Conservation (phyloP, 37 sponge, comb jelly and placozoan genomes). For the Beroe forskalii region DNA sequence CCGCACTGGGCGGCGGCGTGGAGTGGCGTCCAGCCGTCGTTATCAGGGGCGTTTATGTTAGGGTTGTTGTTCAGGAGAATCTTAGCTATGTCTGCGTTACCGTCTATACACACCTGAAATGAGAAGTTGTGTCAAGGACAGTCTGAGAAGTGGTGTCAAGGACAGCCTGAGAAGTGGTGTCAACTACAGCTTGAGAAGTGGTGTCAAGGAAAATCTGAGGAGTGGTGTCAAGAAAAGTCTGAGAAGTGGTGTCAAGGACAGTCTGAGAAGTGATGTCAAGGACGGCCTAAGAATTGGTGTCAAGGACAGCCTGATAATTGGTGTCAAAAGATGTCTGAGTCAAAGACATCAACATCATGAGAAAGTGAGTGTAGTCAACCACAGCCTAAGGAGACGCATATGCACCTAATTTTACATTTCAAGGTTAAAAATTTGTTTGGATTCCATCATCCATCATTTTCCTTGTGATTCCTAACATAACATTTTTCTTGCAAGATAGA, state of each 20-base stretch:
- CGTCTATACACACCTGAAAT: constrained; percentile 63
- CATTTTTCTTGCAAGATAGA: too few relatives aligned
- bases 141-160: background rate
- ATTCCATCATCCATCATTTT: too few relatives aligned
- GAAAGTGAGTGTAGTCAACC: too few relatives aligned
- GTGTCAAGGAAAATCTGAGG: background rate
- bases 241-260: background rate
- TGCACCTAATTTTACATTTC: too few relatives aligned
- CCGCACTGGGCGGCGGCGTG: constrained; percentile 62
- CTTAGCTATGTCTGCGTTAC: constrained; percentile 20
- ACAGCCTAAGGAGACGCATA: too few relatives aligned
- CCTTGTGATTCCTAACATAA: too few relatives aligned
- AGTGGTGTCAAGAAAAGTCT: background rate
- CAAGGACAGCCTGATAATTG: background rate
- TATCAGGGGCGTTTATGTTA: constrained; percentile 45
- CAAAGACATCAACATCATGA: too few relatives aligned
- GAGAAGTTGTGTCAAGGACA: background rate
- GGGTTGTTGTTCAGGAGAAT: background rate
- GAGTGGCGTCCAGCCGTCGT: constrained; percentile 59
- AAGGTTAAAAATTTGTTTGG: too few relatives aligned
- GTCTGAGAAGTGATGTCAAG: background rate
- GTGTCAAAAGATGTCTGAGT: too few relatives aligned
- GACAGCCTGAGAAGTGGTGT: background rate
- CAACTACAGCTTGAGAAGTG: background rate
- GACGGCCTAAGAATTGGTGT: background rate